Evolutionary conservation across 2,797 vertebrate species (phyloP), one percentile per base, ranked within the genome.

Genomic region (Gobionotothen gibberifrons): DNA sequence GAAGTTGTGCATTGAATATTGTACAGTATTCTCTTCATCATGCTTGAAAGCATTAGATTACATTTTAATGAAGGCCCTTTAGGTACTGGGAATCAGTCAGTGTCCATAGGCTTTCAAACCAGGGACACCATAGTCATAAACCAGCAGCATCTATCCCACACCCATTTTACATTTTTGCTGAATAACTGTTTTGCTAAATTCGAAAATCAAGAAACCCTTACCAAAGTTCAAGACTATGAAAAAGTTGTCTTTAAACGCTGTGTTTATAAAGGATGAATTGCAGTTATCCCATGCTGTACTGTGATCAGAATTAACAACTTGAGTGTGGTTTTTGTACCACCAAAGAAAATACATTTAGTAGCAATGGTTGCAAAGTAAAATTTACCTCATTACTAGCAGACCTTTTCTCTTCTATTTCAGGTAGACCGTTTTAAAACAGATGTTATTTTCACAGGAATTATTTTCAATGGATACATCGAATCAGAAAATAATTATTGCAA

Each of bases 331-430:
- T 40, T 63, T 76, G 32, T 58, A 62, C 63, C 51, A 19, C 19
- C 14, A 19, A 26, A 60, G 36, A 64, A 82, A 71, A 57, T 62
- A 49, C 49, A 75, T 63, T 17, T 42, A 76, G 64, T 75, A 60
- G 64, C 69, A 56, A 67, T 44, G 42, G 81, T 73, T 73, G 47
- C 71, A 73, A 73, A 49, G 57, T 82, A 76, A 65, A 19, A 67
- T 89, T 76, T 86, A 92, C 86, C 89, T 91, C 86, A 88, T 71
- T 56, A 76, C 81, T 70, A 71, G 57, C 87, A 74, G 80, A 81
- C 73, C 65, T 73, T 62, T 73, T 71, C 72, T 70, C 76, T 52
- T 84, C 66, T 69, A 81, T 66, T 89, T 89, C 90, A 90, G 90
- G 91, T 86, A 73, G 58, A 76, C 58, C 26, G 9, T 60, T 74